Evolutionary conservation across 1,140 invertebrate species (phyloP).

Genomic region (Nasonia giraulti): DNA sequence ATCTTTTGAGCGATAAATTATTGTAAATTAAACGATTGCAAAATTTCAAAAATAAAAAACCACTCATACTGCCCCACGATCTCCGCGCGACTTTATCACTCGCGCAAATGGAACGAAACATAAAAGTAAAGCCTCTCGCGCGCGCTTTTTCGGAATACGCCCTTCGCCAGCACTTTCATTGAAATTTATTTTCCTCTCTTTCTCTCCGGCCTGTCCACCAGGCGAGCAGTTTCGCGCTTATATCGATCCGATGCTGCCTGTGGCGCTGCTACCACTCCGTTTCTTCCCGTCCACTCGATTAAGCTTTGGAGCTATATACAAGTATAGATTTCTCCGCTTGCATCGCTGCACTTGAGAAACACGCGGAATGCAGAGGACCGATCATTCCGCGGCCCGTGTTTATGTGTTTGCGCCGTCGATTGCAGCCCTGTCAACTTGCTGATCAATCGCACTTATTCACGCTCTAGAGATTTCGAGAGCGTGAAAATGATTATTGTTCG

Average conservation of each 20-base stretch:
- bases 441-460: conserved; percentile 18
- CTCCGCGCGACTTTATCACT: background rate
- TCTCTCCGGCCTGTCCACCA: background rate
- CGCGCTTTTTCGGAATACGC: conserved; percentile 7
- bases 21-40: no score
- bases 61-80: no score
- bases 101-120: background rate
- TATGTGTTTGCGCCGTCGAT: background rate
- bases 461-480: no score
- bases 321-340: background rate
- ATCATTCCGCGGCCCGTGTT: conserved; percentile 11
- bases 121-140: background rate
- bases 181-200: conserved; percentile 33
- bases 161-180: conserved; percentile 37
- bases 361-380: conserved; percentile 12
- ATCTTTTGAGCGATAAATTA: no score
- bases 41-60: no score
- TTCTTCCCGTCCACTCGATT: conserved; percentile 43
- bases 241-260: conserved; percentile 21
- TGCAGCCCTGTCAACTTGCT: no score
- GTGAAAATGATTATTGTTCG: no score
- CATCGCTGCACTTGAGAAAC: conserved; percentile 28
- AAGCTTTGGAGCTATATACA: conserved; percentile 17
- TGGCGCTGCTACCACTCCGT: background rate
- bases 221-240: background rate